These are phyloP conservation scores for Harmothoe impar DNA, from an alignment of 2,888 invertebrate species.

Conservation along the genomic window DNA sequence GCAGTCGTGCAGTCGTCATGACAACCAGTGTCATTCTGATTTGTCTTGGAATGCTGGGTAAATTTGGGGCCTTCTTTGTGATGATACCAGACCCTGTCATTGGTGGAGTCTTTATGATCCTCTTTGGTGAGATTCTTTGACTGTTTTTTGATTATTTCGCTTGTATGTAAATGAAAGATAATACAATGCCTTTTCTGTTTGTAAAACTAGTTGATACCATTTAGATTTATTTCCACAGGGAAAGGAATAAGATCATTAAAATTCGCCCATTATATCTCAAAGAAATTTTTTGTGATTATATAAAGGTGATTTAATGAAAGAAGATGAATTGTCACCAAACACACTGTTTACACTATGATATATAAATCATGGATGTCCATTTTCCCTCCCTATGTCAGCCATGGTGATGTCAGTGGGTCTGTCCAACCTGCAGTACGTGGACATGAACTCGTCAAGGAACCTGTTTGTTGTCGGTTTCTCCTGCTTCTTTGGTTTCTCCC, in stretches of 20 bases:
- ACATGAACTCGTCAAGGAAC: slow-evolving; percentile 92
- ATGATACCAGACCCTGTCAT: slow-evolving; percentile 85
- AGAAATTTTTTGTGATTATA: too few relatives aligned
- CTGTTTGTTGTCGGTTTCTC: slow-evolving; percentile 94
- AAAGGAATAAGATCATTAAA: neutral
- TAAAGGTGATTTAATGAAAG: too few relatives aligned
- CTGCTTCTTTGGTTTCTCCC: slow-evolving; percentile 90
- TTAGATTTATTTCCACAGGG: too few relatives aligned
- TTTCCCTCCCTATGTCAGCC: slow-evolving; percentile 71
- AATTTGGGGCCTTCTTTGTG: slow-evolving; percentile 84
- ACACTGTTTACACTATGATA: neutral
- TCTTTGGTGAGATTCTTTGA: slow-evolving; percentile 80
- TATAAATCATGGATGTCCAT: neutral
- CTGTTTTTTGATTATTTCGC: too few relatives aligned
- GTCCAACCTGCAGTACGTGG: slow-evolving; percentile 85
- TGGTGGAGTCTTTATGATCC: slow-evolving; percentile 81
- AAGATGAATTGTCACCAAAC: neutral
- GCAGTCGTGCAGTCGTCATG: slow-evolving; percentile 81
- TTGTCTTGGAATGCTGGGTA: slow-evolving; percentile 83
- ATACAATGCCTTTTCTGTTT: too few relatives aligned
- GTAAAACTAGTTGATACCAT: too few relatives aligned
- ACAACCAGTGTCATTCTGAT: slow-evolving; percentile 81
- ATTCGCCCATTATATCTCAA: too few relatives aligned
- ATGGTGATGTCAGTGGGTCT: slow-evolving; percentile 81
- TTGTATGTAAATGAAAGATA: too few relatives aligned